Conservation (phyloP, 2,113 vertebrate genomes). For the Erinaceus europaeus region DNA sequence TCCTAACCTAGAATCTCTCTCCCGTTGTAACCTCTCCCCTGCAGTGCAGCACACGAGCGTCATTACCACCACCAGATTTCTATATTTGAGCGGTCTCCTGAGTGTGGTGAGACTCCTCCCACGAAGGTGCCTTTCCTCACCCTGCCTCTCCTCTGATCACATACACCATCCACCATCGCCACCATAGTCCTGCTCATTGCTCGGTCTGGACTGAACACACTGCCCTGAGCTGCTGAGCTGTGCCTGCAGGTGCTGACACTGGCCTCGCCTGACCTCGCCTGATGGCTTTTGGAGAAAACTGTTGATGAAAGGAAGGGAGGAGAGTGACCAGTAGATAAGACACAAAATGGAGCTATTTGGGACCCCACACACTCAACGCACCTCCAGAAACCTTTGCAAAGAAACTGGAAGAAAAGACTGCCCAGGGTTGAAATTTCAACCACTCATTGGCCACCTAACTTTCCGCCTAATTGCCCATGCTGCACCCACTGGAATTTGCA, state of each 20-base stretch:
- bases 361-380: background rate
- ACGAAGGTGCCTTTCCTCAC: background rate
- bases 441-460: background rate
- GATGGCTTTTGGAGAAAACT: background rate
- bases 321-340: background rate
- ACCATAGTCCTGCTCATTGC: background rate
- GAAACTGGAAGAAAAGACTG: background rate
- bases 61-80: background rate
- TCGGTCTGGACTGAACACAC: background rate
- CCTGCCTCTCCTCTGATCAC: background rate
- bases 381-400: background rate
- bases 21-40: too few species aligned
- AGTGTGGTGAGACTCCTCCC: too few species aligned
- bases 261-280: background rate
- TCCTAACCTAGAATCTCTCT: background rate
- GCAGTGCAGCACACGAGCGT: background rate
- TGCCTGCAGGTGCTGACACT: background rate
- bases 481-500: background rate
- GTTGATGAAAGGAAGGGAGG: background rate
- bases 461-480: too few species aligned
- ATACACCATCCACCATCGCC: fast-evolving
- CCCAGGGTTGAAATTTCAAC: background rate
- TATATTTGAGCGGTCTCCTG: background rate
- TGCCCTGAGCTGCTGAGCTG: background rate
- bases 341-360: background rate